phyloP scores from a whole-genome alignment of 2,797 vertebrate genomes.

The Melanotaenia pygmaea region DNA sequence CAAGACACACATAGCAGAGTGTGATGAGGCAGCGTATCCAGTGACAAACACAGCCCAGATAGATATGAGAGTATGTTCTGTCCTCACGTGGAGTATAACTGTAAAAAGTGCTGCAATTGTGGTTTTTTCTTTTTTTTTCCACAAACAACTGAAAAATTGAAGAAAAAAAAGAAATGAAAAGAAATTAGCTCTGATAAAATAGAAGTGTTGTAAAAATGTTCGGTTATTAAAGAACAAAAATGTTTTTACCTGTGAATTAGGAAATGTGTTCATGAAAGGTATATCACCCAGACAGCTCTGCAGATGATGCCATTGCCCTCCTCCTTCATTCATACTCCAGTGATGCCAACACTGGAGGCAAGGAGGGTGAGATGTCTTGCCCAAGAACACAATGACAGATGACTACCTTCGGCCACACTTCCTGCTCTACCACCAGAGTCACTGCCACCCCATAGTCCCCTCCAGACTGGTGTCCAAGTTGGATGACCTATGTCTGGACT shows the following conservation, averaged over 20 bases:
- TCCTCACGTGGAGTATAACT: slow-evolving; percentile 34
- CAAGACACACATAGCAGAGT: slow-evolving; percentile 44
- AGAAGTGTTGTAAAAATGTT: background rate
- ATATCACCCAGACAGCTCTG: too few relatives aligned
- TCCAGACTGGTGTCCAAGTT: too few relatives aligned
- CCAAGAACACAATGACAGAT: too few relatives aligned
- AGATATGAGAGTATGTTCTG: slow-evolving; percentile 41
- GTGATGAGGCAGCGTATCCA: slow-evolving; percentile 45
- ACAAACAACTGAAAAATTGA: background rate
- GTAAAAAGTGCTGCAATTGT: background rate
- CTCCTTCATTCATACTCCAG: too few relatives aligned
- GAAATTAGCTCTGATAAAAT: background rate
- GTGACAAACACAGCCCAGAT: slow-evolving; percentile 68
- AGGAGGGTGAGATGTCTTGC: too few relatives aligned
- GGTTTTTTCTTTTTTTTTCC: background rate
- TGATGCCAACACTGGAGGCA: too few relatives aligned
- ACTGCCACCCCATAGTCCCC: too few relatives aligned
- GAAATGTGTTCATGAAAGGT: background rate
- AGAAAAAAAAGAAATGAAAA: background rate
- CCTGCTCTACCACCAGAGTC: too few relatives aligned
- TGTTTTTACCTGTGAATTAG: background rate
- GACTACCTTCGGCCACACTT: too few relatives aligned
- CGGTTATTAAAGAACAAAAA: background rate
- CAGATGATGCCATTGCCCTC: too few relatives aligned
- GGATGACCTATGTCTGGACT: too few relatives aligned